Conservation (phyloP, 2,797 vertebrate species). For the Enteromius radiatus region DNA sequence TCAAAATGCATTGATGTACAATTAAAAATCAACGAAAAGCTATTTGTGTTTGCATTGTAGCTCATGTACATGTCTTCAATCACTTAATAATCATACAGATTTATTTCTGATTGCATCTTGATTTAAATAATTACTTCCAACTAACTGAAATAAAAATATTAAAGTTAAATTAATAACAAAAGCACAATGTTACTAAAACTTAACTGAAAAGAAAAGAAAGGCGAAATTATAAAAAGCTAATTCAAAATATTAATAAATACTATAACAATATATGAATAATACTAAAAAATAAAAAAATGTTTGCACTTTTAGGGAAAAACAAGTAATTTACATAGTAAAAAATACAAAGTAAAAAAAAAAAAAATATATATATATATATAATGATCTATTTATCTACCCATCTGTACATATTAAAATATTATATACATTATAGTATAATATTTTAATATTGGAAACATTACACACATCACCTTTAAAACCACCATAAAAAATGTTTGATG, state of each 20-base stretch:
- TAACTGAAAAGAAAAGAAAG: neutral
- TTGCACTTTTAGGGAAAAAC: neutral
- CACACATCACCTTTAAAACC: conserved; percentile 21
- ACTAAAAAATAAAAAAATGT: neutral
- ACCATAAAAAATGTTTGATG: neutral
- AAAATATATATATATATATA: neutral
- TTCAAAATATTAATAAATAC: neutral
- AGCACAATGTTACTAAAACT: neutral
- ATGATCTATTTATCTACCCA: no score
- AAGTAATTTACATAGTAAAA: neutral
- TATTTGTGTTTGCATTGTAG: neutral
- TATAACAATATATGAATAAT: neutral
- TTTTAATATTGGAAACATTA: conserved; percentile 12
- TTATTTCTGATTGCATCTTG: neutral
- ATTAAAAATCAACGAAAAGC: neutral
- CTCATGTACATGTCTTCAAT: neutral
- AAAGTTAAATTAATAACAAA: neutral
- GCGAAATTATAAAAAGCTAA: neutral
- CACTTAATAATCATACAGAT: neutral
- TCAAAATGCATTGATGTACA: neutral
- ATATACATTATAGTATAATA: neutral
- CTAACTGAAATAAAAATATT: neutral
- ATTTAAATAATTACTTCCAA: neutral
- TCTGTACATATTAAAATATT: neutral
- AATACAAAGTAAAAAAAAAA: neutral